Evolutionary conservation across 2,888 invertebrate genomes (phyloP).

Genomic region (Andrena camellia): DNA sequence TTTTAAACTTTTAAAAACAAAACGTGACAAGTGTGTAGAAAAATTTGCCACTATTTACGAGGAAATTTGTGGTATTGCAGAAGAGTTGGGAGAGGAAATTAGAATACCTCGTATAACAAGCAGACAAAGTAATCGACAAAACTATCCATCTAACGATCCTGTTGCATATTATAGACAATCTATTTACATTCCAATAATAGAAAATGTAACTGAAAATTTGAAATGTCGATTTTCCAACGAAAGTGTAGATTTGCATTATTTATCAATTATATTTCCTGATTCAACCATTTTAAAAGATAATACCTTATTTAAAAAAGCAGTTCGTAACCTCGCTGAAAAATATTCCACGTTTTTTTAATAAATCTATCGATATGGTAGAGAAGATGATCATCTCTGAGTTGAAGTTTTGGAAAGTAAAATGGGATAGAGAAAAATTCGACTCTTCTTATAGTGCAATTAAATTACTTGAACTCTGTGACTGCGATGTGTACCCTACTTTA

Average conservation of each 20-base stretch:
- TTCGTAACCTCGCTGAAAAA: neutral
- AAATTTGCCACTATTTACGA: neutral
- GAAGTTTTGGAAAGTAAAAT: too few species aligned
- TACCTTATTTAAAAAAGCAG: slow-evolving; percentile 1
- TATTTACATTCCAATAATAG: slow-evolving; percentile 1
- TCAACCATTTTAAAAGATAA: neutral
- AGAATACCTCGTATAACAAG: neutral
- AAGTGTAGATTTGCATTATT: neutral
- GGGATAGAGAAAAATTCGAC: neutral
- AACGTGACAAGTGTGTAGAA: slow-evolving; percentile 1
- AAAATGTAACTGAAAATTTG: neutral
- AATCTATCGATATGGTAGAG: neutral
- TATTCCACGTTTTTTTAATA: neutral
- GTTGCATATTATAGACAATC: neutral
- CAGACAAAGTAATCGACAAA: neutral
- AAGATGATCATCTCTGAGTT: too few species aligned
- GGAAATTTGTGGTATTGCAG: neutral
- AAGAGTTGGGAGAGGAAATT: neutral
- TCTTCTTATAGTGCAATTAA: neutral
- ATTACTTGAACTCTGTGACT: neutral
- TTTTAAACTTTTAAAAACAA: neutral
- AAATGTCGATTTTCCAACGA: neutral
- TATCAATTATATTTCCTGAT: neutral
- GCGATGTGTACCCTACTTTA: neutral
- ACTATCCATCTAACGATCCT: neutral